Evolutionary conservation across 2,797 vertebrate species (phyloP), one percentile per base, ranked within the genome.

Genomic region (Leuciscus waleckii): DNA sequence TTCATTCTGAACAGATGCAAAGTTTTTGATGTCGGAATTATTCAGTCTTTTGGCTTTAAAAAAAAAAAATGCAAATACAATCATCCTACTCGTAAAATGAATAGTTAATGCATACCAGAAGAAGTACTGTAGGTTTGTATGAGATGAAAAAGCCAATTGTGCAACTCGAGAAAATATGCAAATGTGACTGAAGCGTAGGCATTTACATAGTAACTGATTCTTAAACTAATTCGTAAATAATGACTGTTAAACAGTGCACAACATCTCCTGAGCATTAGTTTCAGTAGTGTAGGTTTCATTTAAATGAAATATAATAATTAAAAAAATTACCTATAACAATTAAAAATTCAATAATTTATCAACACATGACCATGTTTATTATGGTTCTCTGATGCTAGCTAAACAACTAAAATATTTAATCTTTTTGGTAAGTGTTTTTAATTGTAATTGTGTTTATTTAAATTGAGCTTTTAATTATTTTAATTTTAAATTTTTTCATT

Each of bases 111-210:
- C 43, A 70, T 78, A 56, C 49, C 35, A 56, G 51, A 54, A 69
- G 63, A 69, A 54, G 16, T 17, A 26, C 26, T 43, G 75, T 41
- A 82, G 46, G 77, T 54, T 70, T 81, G 71, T 14, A 7, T 26
- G 43, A 63, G 65, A 39, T 70, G n/a, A 86, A 84, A 89, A 85
- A 87, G 80, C 11, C 71, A 65, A 80, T 88, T 89, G 85, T 91
- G 39, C 39, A n/a, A 41, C 32, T 51, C 7, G 37, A 77, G 73
- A 74, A 26, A 79, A 23, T 73, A 89, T 87, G 88, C 67, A 87
- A 88, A 89, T 89, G 17, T n/a, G 4, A 46, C 23, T n/a, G 61
- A 23, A 46, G 37, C 49, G 41, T 58, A 58, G 23, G 63, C 51
- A 51, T 67, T 49, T 56, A 35, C 63, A 51, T 78, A 29, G 51